These are phyloP conservation scores for Cinclus mexicanus DNA, from an alignment of 2,113 vertebrate species.

Conservation along the genomic window DNA sequence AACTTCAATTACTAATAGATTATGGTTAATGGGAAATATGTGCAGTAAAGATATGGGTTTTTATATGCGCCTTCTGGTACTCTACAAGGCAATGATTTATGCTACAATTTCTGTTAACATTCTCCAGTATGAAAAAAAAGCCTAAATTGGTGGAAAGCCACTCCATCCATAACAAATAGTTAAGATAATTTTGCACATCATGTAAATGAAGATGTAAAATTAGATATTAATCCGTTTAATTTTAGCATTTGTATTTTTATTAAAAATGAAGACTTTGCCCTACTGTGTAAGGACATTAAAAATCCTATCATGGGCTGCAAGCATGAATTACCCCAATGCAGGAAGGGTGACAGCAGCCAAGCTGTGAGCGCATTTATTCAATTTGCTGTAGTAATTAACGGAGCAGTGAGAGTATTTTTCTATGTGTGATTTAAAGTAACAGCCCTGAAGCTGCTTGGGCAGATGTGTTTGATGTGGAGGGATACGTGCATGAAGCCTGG, in stretches of 20 bases:
- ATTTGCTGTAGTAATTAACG: conserved; percentile 61
- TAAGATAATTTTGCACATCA: conserved; percentile 74
- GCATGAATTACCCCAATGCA: conserved; percentile 21
- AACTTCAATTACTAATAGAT: conserved; percentile 97
- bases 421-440: not conserved
- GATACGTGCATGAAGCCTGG: accelerated
- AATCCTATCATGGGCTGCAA: conserved; percentile 24
- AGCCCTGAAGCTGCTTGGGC: not conserved
- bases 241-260: conserved; percentile 71
- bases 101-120: conserved; percentile 81
- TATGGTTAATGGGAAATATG: conserved; percentile 94
- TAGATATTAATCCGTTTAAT: conserved; percentile 77
- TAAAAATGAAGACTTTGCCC: conserved; percentile 64
- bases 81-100: conserved; percentile 83
- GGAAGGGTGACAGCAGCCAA: conserved; percentile 22
- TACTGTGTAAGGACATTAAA: conserved; percentile 50
- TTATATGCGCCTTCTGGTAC: conserved; percentile 81
- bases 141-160: conserved; percentile 71
- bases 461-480: not conserved
- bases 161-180: conserved; percentile 77
- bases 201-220: conserved; percentile 76
- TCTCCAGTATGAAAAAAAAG: conserved; percentile 52
- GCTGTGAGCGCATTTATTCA: conserved; percentile 55
- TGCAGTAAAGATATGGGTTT: conserved; percentile 86
- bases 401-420: conserved; percentile 4